A percentile compares a stretch with the other conserved stretches of the same genome.
Evolutionary conservation across 1,140 invertebrate species (phyloP).

Genomic region (Frieseomelitta varia): DNA sequence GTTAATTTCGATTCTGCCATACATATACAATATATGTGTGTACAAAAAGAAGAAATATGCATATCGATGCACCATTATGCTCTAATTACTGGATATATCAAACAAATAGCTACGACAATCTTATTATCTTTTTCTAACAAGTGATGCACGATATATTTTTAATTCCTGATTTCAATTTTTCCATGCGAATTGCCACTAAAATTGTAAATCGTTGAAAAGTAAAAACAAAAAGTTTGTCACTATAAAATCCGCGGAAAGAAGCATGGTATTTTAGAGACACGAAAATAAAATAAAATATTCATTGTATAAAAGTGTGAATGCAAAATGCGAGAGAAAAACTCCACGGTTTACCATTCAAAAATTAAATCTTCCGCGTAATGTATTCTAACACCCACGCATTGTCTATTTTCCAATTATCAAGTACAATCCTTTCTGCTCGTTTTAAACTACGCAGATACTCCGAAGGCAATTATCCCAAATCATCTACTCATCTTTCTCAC

Average conservation of each 20-base stretch:
- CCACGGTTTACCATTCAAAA: too few species aligned
- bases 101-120: background rate
- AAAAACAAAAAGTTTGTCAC: background rate
- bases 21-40: background rate
- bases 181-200: background rate
- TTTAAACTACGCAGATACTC: too few species aligned
- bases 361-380: too few species aligned
- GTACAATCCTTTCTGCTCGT: too few species aligned
- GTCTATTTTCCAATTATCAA: too few species aligned
- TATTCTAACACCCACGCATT: too few species aligned
- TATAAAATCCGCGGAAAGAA: background rate
- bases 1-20: background rate
- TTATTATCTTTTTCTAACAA: background rate
- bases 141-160: background rate
- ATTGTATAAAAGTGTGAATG: too few species aligned
- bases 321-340: too few species aligned
- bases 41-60: background rate
- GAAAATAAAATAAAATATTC: too few species aligned
- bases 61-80: background rate
- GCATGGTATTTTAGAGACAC: too few species aligned
- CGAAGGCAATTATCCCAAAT: too few species aligned
- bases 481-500: too few species aligned
- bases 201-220: background rate
- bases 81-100: background rate
- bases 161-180: background rate